Base-by-base conservation (phyloP, 2,113 vertebrate genomes). In the Urocynchramus pylzowi region DNA sequence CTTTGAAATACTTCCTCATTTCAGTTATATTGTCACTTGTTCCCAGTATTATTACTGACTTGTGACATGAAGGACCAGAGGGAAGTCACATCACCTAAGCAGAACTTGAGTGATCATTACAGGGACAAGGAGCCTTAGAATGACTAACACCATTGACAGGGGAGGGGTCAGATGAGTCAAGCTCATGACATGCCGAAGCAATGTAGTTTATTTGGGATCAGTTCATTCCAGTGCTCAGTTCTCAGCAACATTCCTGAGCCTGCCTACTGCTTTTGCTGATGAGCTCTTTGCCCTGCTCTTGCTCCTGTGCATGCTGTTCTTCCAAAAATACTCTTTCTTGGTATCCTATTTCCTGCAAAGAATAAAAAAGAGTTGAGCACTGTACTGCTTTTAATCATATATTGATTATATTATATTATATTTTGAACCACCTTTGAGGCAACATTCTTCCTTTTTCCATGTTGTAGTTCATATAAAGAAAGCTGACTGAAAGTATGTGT, bases 101-200 rank as follows among this genome's bases (percentile, higher is more conserved):
- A 65, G 39, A 74, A 70, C 14, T 21, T 67, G 35, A 59, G 19
- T 35, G 39, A 90, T 41, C 49, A 31, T 9, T 30, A 68, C 8
- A 60, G 39, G 21, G 24, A 86, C 21, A 24, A 18, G 47, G n/a
- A 59, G 33, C 13, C 30, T 61, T 16, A 45, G 4, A 24, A 54
- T 11, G 33, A 87, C 15, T 42, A 45, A 65, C 30, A 16, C 6
- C 6, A 0, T 12, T 84, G 8, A 13, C 0, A 0, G 14, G 7
- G 2, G 33, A 6, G 2, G 37, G 6, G 13, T 5, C 13, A 42
- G 26, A 37, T 39, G 35, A 47, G 14, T 76, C 39, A 42, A 64
- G 50, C 33, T 79, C 52, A 33, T 0, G 0, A 35, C 10, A 71
- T 3, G 13, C 20, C 5, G 13, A 85, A 88, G 35, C 35, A 88